Conservation (phyloP, 2,113 vertebrate species). For the Cyprinodon variegatus region DNA sequence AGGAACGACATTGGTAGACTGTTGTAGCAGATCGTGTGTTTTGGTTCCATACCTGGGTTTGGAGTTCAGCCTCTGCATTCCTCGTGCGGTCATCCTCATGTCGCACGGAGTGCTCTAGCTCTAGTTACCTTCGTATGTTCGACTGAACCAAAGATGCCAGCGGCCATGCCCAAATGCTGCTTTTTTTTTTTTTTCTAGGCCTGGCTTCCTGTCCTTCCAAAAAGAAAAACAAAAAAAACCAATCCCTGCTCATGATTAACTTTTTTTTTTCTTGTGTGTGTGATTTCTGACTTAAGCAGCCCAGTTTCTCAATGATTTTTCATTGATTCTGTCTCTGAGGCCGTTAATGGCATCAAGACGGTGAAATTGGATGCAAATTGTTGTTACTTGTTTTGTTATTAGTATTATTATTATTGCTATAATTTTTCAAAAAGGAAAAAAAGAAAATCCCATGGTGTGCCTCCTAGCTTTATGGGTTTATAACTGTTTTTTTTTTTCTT, state of each 20-base stretch:
- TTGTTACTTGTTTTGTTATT: constrained; percentile 84
- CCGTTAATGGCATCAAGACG: constrained; percentile 59
- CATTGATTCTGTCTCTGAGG: constrained; percentile 82
- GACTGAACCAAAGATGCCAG: constrained; percentile 99
- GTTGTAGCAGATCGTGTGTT: constrained; percentile 73
- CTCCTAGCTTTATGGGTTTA: constrained; percentile 99
- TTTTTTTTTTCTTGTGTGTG: constrained; percentile 68
- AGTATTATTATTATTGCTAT: constrained; percentile 70
- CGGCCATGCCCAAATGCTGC: constrained; percentile 98
- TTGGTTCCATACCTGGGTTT: constrained; percentile 74
- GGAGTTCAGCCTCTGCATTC: constrained; percentile 69
- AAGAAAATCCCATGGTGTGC: constrained; percentile 94
- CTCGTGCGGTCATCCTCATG: constrained; percentile 58
- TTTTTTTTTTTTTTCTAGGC: constrained; percentile 81
- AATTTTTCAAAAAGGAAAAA: constrained; percentile 82
- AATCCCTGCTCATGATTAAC: constrained; percentile 87
- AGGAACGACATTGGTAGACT: constrained; percentile 65
- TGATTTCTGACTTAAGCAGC: constrained; percentile 91
- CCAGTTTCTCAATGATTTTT: constrained; percentile 87
- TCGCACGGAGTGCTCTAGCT: constrained; percentile 85
- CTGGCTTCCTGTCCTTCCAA: constrained; percentile 97
- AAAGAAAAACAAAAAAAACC: constrained; percentile 37
- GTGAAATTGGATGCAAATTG: constrained; percentile 74
- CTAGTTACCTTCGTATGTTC: constrained; percentile 88
- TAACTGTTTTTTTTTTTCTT: constrained; percentile 83